Conservation (phyloP, 2,888 invertebrate species). For the Schizaphis graminum region DNA sequence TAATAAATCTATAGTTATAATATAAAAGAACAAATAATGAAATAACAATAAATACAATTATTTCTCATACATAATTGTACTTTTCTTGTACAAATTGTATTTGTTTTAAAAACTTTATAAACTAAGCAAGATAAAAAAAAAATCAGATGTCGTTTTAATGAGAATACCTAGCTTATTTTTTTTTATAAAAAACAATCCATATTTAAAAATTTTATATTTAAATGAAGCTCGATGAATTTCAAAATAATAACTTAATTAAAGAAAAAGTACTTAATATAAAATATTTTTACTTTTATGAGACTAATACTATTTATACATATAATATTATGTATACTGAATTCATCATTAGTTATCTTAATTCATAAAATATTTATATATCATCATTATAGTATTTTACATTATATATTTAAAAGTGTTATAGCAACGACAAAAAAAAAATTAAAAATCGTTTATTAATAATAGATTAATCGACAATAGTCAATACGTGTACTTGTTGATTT, state of each 20-base stretch:
- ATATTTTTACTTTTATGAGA: not conserved
- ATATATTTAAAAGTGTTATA: not conserved
- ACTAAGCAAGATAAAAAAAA: not conserved
- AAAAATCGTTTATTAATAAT: not conserved
- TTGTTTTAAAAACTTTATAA: not conserved
- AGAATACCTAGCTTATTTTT: not conserved
- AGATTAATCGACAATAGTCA: not conserved
- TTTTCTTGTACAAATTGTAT: not conserved
- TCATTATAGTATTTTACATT: not conserved
- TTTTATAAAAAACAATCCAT: not conserved
- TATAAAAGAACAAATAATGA: constrained; percentile 13
- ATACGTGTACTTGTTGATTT: not conserved
- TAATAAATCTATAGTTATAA: not conserved
- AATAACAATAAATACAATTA: constrained; percentile 7
- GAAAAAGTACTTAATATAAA: not conserved
- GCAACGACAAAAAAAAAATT: not conserved
- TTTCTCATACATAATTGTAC: not conserved
- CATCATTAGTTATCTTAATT: not conserved
- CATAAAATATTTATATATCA: not conserved
- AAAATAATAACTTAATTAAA: not conserved
- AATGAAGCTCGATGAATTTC: not conserved
- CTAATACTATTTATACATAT: not conserved
- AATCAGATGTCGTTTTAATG: not conserved
- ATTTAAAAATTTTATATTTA: not conserved
- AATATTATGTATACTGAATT: too few relatives aligned